Evolutionary conservation across 1,140 invertebrate genomes (phyloP).

Genomic region (Heterodera carotae): DNA sequence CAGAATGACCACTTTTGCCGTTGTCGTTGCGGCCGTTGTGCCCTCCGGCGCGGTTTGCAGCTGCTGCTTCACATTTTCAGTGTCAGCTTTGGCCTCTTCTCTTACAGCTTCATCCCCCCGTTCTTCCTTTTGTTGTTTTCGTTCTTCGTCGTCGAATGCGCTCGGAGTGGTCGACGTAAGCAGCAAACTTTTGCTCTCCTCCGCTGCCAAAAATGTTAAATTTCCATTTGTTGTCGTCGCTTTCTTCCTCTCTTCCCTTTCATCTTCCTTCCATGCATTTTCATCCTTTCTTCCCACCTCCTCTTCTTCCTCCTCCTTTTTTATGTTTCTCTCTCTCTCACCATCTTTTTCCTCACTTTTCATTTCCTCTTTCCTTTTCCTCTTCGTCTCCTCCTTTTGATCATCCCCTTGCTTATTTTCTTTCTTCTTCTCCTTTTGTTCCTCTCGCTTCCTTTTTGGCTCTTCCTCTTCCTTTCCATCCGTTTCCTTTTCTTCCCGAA

Average conservation of each 20-base stretch:
- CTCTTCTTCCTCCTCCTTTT: not conserved
- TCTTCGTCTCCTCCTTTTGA: not conserved
- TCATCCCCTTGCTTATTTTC: not conserved
- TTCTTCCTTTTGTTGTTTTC: not conserved
- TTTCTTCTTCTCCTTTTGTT: not conserved
- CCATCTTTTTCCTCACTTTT: not conserved
- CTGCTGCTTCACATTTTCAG: no score
- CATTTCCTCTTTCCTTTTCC: not conserved
- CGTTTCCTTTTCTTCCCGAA: no score
- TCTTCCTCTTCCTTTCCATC: not conserved
- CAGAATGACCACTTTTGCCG: constrained; percentile 3
- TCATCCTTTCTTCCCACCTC: not conserved
- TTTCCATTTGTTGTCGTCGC: not conserved
- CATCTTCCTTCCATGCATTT: not conserved
- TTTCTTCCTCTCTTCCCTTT: constrained; percentile 17
- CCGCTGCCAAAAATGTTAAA: not conserved
- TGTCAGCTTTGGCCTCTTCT: not conserved
- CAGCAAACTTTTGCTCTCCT: not conserved
- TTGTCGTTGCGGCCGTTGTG: not conserved
- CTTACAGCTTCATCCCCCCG: not conserved
- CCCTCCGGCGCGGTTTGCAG: not conserved
- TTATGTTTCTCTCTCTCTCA: not conserved
- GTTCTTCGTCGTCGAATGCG: not conserved
- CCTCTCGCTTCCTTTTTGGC: no score
- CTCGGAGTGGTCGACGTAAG: no score